Conservation (phyloP, 2,888 invertebrate genomes). For the Papilio demoleus region DNA sequence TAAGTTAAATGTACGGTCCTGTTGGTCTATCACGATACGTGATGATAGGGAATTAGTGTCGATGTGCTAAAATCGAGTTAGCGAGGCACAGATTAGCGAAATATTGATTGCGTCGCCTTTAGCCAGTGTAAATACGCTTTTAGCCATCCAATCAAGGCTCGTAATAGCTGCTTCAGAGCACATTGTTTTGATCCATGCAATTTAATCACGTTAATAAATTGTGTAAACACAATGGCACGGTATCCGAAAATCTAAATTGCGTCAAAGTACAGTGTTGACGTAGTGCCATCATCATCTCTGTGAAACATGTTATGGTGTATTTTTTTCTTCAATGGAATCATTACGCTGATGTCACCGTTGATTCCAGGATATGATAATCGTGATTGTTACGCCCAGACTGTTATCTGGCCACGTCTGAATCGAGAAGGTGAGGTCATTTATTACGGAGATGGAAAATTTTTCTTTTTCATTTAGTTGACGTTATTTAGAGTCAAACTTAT, state of each 20-base stretch:
- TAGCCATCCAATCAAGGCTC: conserved; percentile 67
- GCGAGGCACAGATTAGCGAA: conserved; percentile 67
- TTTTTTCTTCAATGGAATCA: conserved; percentile 63
- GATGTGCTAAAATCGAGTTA: conserved; percentile 74
- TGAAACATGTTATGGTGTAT: conserved; percentile 65
- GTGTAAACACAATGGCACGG: conserved; percentile 59
- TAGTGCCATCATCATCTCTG: conserved; percentile 72
- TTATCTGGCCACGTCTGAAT: conserved; percentile 50
- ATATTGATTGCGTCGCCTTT: conserved; percentile 68
- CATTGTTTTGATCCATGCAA: conserved; percentile 74
- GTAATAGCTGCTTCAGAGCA: conserved; percentile 68
- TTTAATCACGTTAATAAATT: conserved; percentile 69
- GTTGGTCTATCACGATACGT: conserved; percentile 54
- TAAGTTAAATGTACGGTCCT: conserved; percentile 42
- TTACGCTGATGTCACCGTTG: conserved; percentile 73
- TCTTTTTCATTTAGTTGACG: conserved; percentile 53
- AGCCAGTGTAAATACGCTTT: conserved; percentile 71
- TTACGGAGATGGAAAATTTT: conserved; percentile 64
- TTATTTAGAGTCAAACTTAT: conserved; percentile 56
- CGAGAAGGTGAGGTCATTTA: conserved; percentile 65
- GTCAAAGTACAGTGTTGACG: conserved; percentile 66
- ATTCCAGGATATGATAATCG: conserved; percentile 72
- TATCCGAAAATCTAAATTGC: conserved; percentile 63
- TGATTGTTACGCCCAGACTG: conserved; percentile 71
- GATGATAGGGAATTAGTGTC: conserved; percentile 75